These are phyloP conservation scores for Crotalus helleri DNA, from an alignment of 2,113 vertebrate genomes.

Conservation along the genomic window DNA sequence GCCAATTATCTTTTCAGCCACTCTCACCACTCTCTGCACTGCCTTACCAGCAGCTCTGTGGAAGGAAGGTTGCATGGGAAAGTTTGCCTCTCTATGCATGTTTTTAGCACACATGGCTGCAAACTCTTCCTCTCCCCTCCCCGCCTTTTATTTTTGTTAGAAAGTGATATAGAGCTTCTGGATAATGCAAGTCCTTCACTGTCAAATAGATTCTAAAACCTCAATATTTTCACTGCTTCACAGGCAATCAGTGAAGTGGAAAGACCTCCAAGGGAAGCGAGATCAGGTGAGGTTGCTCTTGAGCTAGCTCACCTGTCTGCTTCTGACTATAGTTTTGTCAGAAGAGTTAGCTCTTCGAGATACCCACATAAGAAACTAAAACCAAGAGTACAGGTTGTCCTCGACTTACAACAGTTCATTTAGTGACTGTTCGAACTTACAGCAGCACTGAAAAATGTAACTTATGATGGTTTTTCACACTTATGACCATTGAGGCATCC, in stretches of 20 bases:
- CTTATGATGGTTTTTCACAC: too few species aligned
- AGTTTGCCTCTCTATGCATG: neutral
- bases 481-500: too few species aligned
- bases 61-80: neutral
- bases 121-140: neutral
- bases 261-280: neutral
- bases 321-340: neutral
- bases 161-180: neutral
- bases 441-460: too few species aligned
- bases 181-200: neutral
- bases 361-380: neutral
- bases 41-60: too few species aligned
- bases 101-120: neutral
- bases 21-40: too few species aligned
- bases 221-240: neutral
- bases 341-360: neutral
- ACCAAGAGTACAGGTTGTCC: neutral
- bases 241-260: neutral
- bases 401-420: too few species aligned
- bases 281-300: neutral
- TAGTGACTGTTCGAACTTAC: too few species aligned
- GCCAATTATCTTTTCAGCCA: too few species aligned
- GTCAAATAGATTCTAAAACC: neutral
- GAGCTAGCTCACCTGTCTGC: neutral
- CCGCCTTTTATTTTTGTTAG: neutral